Evolutionary conservation across 2,113 vertebrate genomes (phyloP).

Genomic region (Mystacornis crossleyi): DNA sequence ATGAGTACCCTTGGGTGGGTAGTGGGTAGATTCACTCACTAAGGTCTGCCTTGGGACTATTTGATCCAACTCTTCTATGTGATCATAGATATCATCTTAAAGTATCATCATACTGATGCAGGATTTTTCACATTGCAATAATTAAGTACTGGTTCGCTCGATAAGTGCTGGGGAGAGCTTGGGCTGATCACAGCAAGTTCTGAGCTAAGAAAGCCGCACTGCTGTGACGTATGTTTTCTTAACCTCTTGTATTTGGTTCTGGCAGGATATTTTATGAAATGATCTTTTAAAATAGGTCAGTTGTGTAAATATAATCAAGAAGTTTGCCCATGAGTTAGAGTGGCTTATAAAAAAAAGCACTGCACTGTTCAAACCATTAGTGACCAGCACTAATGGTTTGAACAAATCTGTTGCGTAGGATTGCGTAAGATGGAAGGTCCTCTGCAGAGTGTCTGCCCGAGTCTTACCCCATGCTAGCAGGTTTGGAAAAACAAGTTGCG

Average conservation of each 20-base stretch:
- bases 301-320: neutral
- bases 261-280: neutral
- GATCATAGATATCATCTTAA: neutral
- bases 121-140: neutral
- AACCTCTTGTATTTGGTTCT: neutral
- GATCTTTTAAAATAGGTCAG: neutral
- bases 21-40: neutral
- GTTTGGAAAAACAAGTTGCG: neutral
- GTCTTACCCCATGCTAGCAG: neutral
- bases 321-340: neutral
- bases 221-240: neutral
- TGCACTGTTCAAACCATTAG: neutral
- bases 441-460: neutral
- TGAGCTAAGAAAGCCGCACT: neutral
- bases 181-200: neutral
- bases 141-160: neutral
- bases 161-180: neutral
- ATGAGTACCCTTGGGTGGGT: neutral
- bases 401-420: neutral
- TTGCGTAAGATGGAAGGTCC: neutral
- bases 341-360: neutral
- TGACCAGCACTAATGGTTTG: neutral
- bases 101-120: neutral
- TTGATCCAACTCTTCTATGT: neutral
- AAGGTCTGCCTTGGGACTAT: neutral